These are phyloP conservation scores for Drosophila recens DNA, from an alignment of 2,888 invertebrate genomes.

Conservation along the genomic window DNA sequence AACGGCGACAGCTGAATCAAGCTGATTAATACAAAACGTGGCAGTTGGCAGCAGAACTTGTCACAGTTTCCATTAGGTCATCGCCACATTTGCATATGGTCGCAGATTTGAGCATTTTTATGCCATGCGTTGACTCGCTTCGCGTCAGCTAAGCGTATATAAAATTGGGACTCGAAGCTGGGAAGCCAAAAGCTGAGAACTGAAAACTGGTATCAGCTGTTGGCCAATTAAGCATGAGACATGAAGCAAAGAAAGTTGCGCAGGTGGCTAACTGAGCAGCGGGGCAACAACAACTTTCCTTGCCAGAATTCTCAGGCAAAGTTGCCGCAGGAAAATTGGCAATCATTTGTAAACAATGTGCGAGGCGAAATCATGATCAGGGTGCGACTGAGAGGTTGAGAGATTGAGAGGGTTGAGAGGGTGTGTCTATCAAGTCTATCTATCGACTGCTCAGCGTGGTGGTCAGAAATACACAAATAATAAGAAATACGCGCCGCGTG, in stretches of 20 bases:
- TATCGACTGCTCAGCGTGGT: conserved; percentile 65
- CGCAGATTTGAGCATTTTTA: conserved; percentile 50
- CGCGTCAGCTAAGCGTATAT: conserved; percentile 14
- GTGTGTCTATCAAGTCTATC: conserved; percentile 37
- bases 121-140: conserved; percentile 42
- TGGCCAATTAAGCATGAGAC: conserved; percentile 41
- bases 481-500: conserved; percentile 76
- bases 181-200: conserved; percentile 12
- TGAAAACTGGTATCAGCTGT: conserved; percentile 35
- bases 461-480: conserved; percentile 59
- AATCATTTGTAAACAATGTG: conserved; percentile 79
- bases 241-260: conserved; percentile 68
- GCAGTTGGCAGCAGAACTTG: conserved; percentile 74
- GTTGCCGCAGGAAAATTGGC: conserved; percentile 64
- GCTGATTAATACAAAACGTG: conserved; percentile 75
- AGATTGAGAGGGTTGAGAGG: background rate
- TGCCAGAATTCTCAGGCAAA: conserved; percentile 26
- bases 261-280: conserved; percentile 50
- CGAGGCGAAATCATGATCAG: conserved; percentile 46
- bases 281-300: conserved; percentile 64
- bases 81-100: conserved; percentile 70
- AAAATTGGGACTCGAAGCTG: conserved; percentile 8
- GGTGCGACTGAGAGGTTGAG: conserved; percentile 14
- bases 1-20: conserved; percentile 28
- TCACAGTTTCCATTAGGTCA: conserved; percentile 79